Conservation (phyloP, 2,113 vertebrate genomes). For the Mus spicilegus region DNA sequence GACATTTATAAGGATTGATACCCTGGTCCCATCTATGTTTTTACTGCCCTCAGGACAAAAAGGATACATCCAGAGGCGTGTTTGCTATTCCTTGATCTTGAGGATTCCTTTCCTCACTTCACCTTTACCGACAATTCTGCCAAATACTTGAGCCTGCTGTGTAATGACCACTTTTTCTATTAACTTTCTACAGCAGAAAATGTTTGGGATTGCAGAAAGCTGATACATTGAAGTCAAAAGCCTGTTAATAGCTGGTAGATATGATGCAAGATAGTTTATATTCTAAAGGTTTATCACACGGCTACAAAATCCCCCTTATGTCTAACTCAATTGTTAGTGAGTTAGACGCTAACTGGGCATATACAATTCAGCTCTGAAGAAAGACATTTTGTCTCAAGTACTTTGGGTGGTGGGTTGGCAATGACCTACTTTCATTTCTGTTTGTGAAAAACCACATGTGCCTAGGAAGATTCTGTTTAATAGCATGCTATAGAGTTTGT, state of each 20-base stretch:
- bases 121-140: slow-evolving; percentile 6
- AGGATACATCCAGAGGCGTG: not conserved
- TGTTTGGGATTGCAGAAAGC: not conserved
- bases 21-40: not conserved
- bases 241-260: not conserved
- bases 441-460: not conserved
- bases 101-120: not conserved
- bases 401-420: not conserved
- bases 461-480: slow-evolving; percentile 42
- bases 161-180: not conserved
- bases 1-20: slow-evolving; percentile 31
- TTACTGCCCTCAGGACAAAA: not conserved
- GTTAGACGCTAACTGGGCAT: slow-evolving; percentile 26
- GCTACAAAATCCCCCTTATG: not conserved
- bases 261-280: slow-evolving; percentile 21
- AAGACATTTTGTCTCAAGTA: slow-evolving; percentile 29
- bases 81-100: not conserved
- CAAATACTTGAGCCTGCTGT: slow-evolving; percentile 21
- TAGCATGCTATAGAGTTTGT: slow-evolving; percentile 1
- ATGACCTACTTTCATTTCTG: slow-evolving; percentile 14
- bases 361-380: slow-evolving; percentile 27
- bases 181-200: slow-evolving; percentile 27
- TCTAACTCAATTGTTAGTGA: slow-evolving; percentile 23
- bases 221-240: not conserved
- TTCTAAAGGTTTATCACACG: slow-evolving; percentile 43